Base-by-base conservation (phyloP, 2,113 vertebrate species). In the Triplophysa tibetana region DNA sequence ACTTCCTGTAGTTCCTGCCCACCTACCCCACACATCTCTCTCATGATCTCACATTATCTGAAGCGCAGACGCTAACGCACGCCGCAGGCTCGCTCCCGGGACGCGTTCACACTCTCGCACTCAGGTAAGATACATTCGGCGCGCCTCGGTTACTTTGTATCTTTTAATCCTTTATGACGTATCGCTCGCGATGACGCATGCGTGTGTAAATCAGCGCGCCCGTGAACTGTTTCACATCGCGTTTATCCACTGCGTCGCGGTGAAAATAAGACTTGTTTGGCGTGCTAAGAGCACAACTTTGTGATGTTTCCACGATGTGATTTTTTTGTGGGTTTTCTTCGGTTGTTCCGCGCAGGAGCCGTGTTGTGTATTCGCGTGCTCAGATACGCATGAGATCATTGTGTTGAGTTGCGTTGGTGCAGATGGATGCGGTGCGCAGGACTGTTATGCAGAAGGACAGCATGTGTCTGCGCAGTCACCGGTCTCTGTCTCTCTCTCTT, bases 1-100 rank as follows among this genome's bases (percentile, higher is more conserved):
- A 74, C 70, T 80, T 80, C 78, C 78, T 73, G 78, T 80, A 74
- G 61, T 58, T 70, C 38, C 38, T 75, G 43, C 73, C 73, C 73
- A 75, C 60, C 72, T 73, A 60, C 54, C 70, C 56, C 21, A 61
- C 19, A 29, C 11, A 8, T 16, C 12, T 21, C 9, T 2, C 66
- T n/a, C 17, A 24, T 7, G 14, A 16, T 17, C 14, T 52, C 69
- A 33, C 52, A 38, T 74, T 33, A 60, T 56, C 29, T 17, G 26
- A 54, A 60, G 24, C 48, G 29, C 24, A 29, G 48, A 70, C 68
- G 48, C 45, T 10, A 19, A 54, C 8, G 8, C 54, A 21, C 8
- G 19, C 54, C 7, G 4, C 19, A 58, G 19, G 8, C 17, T 21
- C 54, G 16, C 45, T 61, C 19, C 19, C 13, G n/a, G 54, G 54